Base-by-base conservation (phyloP, 2,888 invertebrate genomes). In the Periphyllus acericola region DNA sequence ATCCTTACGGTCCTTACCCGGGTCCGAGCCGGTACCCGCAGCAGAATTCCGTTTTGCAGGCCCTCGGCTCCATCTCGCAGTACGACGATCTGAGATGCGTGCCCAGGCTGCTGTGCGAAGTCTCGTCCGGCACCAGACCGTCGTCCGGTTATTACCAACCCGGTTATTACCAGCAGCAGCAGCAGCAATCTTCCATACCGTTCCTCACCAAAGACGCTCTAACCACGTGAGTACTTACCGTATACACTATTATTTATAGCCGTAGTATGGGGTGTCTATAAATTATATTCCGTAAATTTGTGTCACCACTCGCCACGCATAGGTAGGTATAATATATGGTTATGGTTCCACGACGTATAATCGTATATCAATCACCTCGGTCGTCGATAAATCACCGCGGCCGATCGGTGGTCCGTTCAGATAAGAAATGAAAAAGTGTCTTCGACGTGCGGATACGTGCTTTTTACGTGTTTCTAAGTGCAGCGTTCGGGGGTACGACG, bases 31-130 rank as follows among this genome's bases (percentile, higher is more conserved):
- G 74, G 81, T 81, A 88, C 40, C 83, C 78, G 8, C 85, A 86
- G 71, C 90, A 89, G 74, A 90, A 89, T 90, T 90, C 91, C 46
- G 90, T 92, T 71, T 91, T 92, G 90, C 92, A 92, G 36, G 94
- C 94, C 25, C 91, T 95, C 89, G 92, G 93, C 90, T 93, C 94
- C 89, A 94, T 95, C 90, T 93, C 94, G 32, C 92, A 93, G 90
- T 94, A 96, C 91, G 96, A 96, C 91, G 95, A 96, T 91, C 93
- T 94, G 90, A 94, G 95, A 90, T 96, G 96, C 91, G 95, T 96
- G 89, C 95, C 96, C 5, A 93, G 95, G 91, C 93, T 96, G 90
- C 92, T 96, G 89, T 96, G 96, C 91, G 96, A 96, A 92, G 93
- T 95, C 84, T 95, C 96, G 92, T 94, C 90, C 92, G 93, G 94